Evolutionary conservation across 1,140 invertebrate genomes (phyloP).

Genomic region (Macrocentrus cingulum): DNA sequence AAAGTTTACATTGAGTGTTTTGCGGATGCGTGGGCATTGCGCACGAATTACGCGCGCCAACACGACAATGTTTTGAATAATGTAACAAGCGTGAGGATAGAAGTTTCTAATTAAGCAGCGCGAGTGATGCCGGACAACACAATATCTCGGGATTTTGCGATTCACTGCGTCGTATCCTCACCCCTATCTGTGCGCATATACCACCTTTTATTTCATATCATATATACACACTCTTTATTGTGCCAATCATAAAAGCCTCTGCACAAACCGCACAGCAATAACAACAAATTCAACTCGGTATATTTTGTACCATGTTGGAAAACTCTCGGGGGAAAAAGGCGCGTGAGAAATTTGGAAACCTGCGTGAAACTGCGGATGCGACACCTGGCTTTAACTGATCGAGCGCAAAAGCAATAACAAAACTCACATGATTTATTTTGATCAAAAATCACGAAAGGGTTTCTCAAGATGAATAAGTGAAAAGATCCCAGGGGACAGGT

Average conservation of each 20-base stretch:
- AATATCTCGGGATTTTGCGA: slow-evolving; percentile 46
- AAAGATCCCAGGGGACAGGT: slow-evolving; percentile 49
- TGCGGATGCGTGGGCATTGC: slow-evolving; percentile 36
- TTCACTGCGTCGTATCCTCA: slow-evolving; percentile 37
- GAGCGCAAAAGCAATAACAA: slow-evolving; percentile 48
- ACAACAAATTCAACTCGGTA: not conserved
- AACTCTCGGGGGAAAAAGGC: not conserved
- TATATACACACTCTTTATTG: no score
- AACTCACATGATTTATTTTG: slow-evolving; percentile 55
- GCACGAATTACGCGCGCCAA: slow-evolving; percentile 40
- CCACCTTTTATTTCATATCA: not conserved
- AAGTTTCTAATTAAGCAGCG: slow-evolving; percentile 59
- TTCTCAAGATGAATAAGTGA: slow-evolving; percentile 35
- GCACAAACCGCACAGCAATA: no score
- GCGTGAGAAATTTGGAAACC: slow-evolving; percentile 13
- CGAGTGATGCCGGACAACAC: slow-evolving; percentile 48
- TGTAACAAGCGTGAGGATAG: slow-evolving; percentile 47
- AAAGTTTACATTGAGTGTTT: slow-evolving; percentile 52
- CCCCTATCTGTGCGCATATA: not conserved
- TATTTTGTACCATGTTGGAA: not conserved
- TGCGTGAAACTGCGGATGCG: slow-evolving; percentile 24
- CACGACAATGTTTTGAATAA: slow-evolving; percentile 51
- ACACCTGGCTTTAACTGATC: no score
- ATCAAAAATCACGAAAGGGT: slow-evolving; percentile 53
- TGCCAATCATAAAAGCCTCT: not conserved